Evolutionary conservation across 2,113 vertebrate species (phyloP).

Genomic region (Leucopsar rothschildi): DNA sequence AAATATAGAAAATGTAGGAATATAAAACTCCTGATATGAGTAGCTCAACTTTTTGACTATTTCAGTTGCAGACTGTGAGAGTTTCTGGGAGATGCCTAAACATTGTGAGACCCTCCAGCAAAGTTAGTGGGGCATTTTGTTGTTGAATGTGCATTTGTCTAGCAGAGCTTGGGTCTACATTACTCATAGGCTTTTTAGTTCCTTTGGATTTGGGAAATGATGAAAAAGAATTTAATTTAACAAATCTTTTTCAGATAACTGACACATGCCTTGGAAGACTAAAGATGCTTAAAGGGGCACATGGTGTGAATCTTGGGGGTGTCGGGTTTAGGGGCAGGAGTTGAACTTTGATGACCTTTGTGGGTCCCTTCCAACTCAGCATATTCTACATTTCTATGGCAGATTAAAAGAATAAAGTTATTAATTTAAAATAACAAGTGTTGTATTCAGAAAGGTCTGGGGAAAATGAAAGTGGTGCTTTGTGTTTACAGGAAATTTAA

Average conservation of each 20-base stretch:
- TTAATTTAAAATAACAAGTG: not conserved
- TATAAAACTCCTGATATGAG: not conserved
- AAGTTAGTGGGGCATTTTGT: not conserved
- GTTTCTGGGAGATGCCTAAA: not conserved
- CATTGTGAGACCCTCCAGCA: not conserved
- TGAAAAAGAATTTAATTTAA: not conserved
- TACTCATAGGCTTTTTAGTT: not conserved
- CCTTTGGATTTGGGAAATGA: not conserved
- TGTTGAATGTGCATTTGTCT: not conserved
- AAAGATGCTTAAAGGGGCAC: not conserved
- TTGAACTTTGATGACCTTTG: not conserved
- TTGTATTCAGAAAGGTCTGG: not conserved
- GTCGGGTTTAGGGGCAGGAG: not conserved
- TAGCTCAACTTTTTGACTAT: not conserved
- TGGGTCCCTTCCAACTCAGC: not conserved
- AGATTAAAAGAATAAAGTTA: not conserved
- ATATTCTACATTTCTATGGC: not conserved
- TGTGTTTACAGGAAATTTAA: not conserved
- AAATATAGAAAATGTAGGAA: not conserved
- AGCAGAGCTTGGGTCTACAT: not conserved
- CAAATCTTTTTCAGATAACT: not conserved
- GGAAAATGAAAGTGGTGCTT: not conserved
- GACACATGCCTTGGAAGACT: not conserved
- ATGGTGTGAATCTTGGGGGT: not conserved
- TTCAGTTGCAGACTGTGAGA: not conserved